These are phyloP conservation scores for Bujurquina vittata DNA, from an alignment of 2,113 vertebrate genomes.

Conservation along the genomic window DNA sequence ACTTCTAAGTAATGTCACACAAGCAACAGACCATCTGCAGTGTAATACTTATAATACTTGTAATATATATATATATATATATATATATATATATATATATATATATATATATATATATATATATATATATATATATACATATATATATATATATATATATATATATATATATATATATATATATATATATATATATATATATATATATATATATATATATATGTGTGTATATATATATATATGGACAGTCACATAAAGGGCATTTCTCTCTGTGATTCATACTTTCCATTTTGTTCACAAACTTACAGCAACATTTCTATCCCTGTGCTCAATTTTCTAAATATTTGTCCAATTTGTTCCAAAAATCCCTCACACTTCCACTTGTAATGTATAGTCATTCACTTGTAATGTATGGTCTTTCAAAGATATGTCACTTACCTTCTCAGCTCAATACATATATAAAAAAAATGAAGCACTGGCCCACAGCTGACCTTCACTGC, in stretches of 20 bases:
- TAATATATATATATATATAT: background rate
- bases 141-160: background rate
- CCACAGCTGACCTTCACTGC: background rate
- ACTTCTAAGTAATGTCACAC: background rate
- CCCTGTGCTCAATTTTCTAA: background rate
- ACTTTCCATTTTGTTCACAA: background rate
- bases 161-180: background rate
- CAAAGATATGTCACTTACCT: background rate
- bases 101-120: background rate
- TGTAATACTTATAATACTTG: background rate
- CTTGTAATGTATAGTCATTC: background rate
- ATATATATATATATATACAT: background rate
- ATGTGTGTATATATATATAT: background rate
- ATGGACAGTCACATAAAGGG: background rate
- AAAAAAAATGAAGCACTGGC: background rate
- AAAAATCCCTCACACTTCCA: background rate
- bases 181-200: background rate
- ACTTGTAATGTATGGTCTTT: background rate
- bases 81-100: background rate
- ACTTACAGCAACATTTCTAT: background rate
- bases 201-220: background rate
- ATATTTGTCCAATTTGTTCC: background rate
- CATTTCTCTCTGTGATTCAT: background rate
- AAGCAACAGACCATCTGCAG: background rate
- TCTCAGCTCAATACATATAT: background rate